These are phyloP conservation scores for Lithosia quadra DNA, from an alignment of 2,888 invertebrate species.

Conservation along the genomic window DNA sequence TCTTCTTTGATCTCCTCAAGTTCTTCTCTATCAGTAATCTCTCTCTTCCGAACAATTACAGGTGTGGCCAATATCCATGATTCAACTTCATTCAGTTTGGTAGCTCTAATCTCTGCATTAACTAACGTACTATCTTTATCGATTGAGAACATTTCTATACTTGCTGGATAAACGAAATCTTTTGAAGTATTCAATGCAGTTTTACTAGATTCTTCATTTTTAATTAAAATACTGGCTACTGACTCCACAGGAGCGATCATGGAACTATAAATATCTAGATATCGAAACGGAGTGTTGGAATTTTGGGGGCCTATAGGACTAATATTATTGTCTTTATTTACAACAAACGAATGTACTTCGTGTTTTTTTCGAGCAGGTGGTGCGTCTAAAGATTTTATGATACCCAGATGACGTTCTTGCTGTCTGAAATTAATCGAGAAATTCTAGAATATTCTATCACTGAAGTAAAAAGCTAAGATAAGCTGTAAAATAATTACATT, in stretches of 20 bases:
- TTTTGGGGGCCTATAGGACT: conserved; percentile 58
- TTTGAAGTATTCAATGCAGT: conserved; percentile 40
- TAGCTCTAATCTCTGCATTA: conserved; percentile 64
- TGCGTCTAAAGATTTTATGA: conserved; percentile 85
- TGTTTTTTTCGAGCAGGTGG: conserved; percentile 80
- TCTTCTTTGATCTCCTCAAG: conserved; percentile 65
- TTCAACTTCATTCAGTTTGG: conserved; percentile 67
- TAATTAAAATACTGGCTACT: conserved; percentile 40
- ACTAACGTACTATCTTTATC: conserved; percentile 56
- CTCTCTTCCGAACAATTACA: conserved; percentile 71
- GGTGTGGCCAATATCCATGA: conserved; percentile 80
- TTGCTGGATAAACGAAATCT: conserved; percentile 39
- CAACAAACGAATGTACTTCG: conserved; percentile 81
- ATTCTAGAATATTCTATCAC: conserved; percentile 4
- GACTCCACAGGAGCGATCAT: conserved; percentile 49
- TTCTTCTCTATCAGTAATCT: conserved; percentile 63
- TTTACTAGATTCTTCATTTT: conserved; percentile 25
- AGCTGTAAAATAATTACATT: background rate
- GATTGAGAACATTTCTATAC: conserved; percentile 60
- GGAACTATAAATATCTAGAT: conserved; percentile 70
- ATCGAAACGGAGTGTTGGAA: conserved; percentile 66
- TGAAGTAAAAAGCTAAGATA: background rate
- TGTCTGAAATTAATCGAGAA: conserved; percentile 85
- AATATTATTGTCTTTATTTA: conserved; percentile 70
- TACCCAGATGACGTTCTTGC: conserved; percentile 93